These are phyloP conservation scores for Oncorhynchus tshawytscha DNA, from an alignment of 2,113 vertebrate species.

Conservation along the genomic window DNA sequence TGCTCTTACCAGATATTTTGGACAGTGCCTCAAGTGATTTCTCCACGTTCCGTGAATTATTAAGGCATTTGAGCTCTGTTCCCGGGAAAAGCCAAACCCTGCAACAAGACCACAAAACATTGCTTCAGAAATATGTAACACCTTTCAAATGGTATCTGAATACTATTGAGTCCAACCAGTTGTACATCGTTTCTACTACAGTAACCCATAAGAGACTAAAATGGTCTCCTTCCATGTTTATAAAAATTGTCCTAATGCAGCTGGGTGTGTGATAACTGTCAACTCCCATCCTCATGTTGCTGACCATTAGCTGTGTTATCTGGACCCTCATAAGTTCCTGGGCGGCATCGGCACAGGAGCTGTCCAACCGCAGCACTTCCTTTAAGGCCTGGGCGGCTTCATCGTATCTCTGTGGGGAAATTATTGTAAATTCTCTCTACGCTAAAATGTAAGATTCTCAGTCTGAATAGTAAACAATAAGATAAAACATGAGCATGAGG, in stretches of 20 bases:
- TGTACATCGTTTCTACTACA: not conserved
- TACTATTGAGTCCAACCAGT: not conserved
- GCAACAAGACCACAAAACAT: conserved; percentile 17
- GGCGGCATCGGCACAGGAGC: conserved; percentile 54
- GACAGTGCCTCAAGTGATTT: conserved; percentile 51
- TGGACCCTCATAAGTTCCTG: conserved; percentile 71
- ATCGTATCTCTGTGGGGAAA: conserved; percentile 63
- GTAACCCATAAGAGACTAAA: no score
- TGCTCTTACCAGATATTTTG: not conserved
- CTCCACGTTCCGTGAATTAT: conserved; percentile 60
- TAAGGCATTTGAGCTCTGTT: conserved; percentile 71
- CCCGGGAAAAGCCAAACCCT: conserved; percentile 60
- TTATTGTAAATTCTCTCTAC: no score
- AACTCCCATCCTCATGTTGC: not conserved
- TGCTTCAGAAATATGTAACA: not conserved
- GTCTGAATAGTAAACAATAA: no score
- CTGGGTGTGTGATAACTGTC: not conserved
- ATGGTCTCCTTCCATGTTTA: no score
- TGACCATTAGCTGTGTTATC: conserved; percentile 59
- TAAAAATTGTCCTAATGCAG: not conserved
- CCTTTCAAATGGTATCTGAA: not conserved
- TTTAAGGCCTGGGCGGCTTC: conserved; percentile 71
- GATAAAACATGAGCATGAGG: no score
- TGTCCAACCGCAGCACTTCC: conserved; percentile 64
- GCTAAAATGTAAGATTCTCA: no score